Evolutionary conservation across 92 coral and sea anemone genomes (phyloP), one percentile per base, ranked within the genome.

Genomic region (Epizoanthus illoricatus): DNA sequence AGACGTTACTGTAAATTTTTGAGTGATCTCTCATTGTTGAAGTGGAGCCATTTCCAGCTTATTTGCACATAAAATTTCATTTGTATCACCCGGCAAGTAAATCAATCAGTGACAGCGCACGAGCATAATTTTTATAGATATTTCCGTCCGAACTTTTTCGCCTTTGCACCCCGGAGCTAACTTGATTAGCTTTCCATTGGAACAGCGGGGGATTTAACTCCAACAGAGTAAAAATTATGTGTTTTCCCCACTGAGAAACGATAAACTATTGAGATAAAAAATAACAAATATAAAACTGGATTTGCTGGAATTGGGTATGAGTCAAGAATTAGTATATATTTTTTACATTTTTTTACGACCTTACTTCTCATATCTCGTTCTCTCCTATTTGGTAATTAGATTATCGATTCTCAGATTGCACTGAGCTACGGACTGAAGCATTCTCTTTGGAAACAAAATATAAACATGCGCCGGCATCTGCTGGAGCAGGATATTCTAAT

Each of bases 111-210:
- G 61, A 74, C 42, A 43, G 80, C 15, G 11, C 65, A 4, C 40
- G 33, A 13, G 65, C 82, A 63, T 23, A 64, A 62, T 45, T 70
- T 78, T 41, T 39, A n/a, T n/a, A 13, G 9, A 45, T 56, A 64
- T 63, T 40, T 41, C 61, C 71, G 70, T 64, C 59, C 23, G 41
- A 64, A 40, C 61, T 59, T 21, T 76, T 24, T 43, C 52, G 6
- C 52, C 71, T 78, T 75, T 64, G 71, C 71, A 41, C 84, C 86
- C 86, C 15, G 71, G 86, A 58, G 86, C 36, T 81, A 81, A 74
- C 56, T 82, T 74, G 82, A 87, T 87, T 87, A 87, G 87, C 80
- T 75, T 87, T 16, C 62, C 87, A 70, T 16, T 87, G 36, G 63
- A 76, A 24, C 87, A 76, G 81, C 63, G 18, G 19, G 87, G 42